These are phyloP conservation scores for Centropyge bicolor DNA, from an alignment of 2,797 vertebrate genomes.

Conservation along the genomic window DNA sequence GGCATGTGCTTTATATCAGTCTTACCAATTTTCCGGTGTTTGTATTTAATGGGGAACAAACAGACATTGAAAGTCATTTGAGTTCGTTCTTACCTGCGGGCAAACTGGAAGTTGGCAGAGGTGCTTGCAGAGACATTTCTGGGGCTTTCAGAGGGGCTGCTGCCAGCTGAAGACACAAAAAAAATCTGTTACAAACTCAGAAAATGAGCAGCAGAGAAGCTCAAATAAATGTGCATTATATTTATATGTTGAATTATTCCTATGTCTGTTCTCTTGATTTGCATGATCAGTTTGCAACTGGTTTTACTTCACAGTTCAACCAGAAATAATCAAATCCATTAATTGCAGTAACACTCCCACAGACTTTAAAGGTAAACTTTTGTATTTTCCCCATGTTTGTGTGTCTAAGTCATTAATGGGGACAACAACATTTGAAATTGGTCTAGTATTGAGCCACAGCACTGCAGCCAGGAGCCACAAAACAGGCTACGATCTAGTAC, in stretches of 20 bases:
- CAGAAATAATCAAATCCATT: constrained; percentile 14
- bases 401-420: too few species aligned
- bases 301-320: constrained; percentile 15
- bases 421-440: too few species aligned
- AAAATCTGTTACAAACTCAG: not conserved
- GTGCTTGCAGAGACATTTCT: constrained; percentile 90
- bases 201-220: not conserved
- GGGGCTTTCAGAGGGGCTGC: constrained; percentile 94
- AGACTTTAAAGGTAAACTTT: not conserved
- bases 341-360: constrained; percentile 1
- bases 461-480: too few species aligned
- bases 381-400: too few species aligned
- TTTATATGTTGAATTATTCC: not conserved
- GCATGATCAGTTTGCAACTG: not conserved
- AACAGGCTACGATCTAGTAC: too few species aligned
- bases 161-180: constrained; percentile 84
- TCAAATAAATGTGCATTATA: not conserved
- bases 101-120: constrained; percentile 91
- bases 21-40: not conserved
- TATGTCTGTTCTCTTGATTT: not conserved
- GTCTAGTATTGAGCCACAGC: too few species aligned
- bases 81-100: constrained; percentile 88
- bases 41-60: not conserved
- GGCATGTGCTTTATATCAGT: not conserved
- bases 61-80: constrained; percentile 23